Conservation (phyloP, 35 echinoderm and acorn worm genomes). For the Apostichopus californicus region DNA sequence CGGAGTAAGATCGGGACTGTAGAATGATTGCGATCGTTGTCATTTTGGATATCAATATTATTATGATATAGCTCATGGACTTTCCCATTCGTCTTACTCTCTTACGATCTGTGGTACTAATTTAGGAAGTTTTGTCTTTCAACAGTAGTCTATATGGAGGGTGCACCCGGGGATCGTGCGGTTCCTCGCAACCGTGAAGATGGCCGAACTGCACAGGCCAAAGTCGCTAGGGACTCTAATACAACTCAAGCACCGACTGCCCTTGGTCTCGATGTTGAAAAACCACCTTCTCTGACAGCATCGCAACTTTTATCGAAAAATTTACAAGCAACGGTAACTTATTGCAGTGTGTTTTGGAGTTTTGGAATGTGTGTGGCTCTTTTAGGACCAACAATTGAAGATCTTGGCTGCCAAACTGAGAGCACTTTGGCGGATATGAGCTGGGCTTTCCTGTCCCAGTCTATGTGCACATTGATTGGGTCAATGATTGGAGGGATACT, state of each 20-base stretch:
- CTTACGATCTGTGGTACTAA: too few relatives aligned
- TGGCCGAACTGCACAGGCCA: neutral
- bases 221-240: neutral
- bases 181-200: neutral
- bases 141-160: neutral
- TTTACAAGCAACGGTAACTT: slow-evolving; percentile 89
- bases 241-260: neutral
- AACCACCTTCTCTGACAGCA: neutral
- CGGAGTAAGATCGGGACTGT: too few relatives aligned
- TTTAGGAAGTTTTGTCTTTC: neutral
- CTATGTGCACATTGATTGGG: slow-evolving; percentile 85
- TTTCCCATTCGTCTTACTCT: too few relatives aligned
- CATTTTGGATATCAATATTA: too few relatives aligned
- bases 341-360: slow-evolving; percentile 98
- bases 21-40: too few relatives aligned
- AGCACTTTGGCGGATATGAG: slow-evolving; percentile 86
- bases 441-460: slow-evolving; percentile 92
- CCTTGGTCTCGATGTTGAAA: neutral
- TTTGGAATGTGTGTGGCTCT: slow-evolving; percentile 99
- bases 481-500: slow-evolving; percentile 91
- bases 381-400: slow-evolving; percentile 87
- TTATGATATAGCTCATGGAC: too few relatives aligned
- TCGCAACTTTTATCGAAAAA: slow-evolving; percentile 62
- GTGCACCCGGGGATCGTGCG: neutral
- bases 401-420: slow-evolving; percentile 93